These are phyloP conservation scores for Sphaeramia orbicularis DNA, from an alignment of 2,797 vertebrate genomes.

Conservation along the genomic window DNA sequence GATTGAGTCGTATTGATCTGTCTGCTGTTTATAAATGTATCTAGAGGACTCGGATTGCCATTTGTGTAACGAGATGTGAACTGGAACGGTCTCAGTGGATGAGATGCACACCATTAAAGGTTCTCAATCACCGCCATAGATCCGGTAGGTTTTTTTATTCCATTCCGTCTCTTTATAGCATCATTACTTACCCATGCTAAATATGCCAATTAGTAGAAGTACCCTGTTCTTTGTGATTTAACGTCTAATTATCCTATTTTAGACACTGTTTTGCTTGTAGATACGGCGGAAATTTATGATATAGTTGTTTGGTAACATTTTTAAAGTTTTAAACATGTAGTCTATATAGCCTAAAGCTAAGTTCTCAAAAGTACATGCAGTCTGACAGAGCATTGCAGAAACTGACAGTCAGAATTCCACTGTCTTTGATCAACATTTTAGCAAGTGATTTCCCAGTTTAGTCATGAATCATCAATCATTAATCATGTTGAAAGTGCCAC, in stretches of 20 bases:
- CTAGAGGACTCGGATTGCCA: not conserved
- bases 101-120: constrained; percentile 10
- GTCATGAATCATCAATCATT: constrained; percentile 32
- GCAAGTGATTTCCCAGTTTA: constrained; percentile 23
- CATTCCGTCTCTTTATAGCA: not conserved
- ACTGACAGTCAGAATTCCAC: constrained; percentile 23
- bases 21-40: constrained; percentile 29
- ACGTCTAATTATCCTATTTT: not conserved
- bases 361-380: constrained; percentile 30
- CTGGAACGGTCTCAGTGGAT: constrained; percentile 21
- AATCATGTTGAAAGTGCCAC: constrained; percentile 34
- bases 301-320: constrained; percentile 2
- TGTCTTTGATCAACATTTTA: constrained; percentile 40
- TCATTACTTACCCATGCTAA: constrained; percentile 2
- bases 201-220: constrained; percentile 6
- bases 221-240: not conserved
- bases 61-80: constrained; percentile 23
- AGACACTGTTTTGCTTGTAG: not conserved
- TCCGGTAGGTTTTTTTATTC: not conserved
- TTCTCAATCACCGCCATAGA: constrained; percentile 10
- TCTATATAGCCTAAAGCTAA: constrained; percentile 17
- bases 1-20: constrained; percentile 26
- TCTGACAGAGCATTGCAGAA: constrained; percentile 22
- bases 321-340: constrained; percentile 27
- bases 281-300: not conserved